Conservation (phyloP, 2,797 vertebrate genomes). For the Vespertilio murinus region DNA sequence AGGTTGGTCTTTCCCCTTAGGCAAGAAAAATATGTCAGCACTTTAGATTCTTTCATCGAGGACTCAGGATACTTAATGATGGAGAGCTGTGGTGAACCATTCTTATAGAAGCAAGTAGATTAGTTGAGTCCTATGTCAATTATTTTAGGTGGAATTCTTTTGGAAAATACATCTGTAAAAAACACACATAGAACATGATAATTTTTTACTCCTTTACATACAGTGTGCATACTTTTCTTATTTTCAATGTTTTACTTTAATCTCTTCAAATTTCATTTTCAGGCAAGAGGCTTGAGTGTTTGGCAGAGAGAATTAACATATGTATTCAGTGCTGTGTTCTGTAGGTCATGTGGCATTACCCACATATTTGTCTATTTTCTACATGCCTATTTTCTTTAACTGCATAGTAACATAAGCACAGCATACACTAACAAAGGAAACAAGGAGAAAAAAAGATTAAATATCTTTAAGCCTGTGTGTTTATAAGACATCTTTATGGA, state of each 20-base stretch:
- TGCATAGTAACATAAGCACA: background rate
- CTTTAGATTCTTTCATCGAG: background rate
- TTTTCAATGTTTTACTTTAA: background rate
- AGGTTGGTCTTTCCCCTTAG: background rate
- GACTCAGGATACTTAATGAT: background rate
- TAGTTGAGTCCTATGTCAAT: background rate
- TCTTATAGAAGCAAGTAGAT: background rate
- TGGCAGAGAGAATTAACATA: background rate
- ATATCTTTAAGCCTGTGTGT: background rate
- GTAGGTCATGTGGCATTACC: background rate
- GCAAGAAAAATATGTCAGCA: background rate
- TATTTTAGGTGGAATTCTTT: background rate
- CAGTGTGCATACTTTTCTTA: background rate
- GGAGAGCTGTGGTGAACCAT: background rate
- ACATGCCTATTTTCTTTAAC: background rate
- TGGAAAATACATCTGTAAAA: background rate
- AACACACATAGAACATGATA: background rate
- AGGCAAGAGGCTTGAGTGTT: background rate
- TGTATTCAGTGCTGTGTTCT: background rate
- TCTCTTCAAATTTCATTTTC: background rate
- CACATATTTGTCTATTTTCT: background rate
- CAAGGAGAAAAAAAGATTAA: background rate
- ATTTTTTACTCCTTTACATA: background rate
- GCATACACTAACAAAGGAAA: background rate
- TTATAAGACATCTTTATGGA: background rate